phyloP scores from a whole-genome alignment of 2,797 vertebrate genomes.

The Crenichthys baileyi region DNA sequence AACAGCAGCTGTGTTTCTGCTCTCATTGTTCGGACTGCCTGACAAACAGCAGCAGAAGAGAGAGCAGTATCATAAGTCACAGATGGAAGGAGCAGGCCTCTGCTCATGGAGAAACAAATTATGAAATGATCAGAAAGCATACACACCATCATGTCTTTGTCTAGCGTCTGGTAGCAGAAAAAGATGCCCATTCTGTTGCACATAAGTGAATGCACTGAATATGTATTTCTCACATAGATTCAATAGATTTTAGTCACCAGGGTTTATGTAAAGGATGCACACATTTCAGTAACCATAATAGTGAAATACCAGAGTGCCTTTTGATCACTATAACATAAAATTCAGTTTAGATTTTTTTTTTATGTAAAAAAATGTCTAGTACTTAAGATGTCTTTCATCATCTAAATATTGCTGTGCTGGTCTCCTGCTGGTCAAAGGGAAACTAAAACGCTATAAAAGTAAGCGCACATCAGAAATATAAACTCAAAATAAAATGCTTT shows the following conservation, averaged over 20 bases:
- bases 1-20: slow-evolving; percentile 55
- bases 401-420: no score
- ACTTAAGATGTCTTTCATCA: no score
- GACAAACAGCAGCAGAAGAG: slow-evolving; percentile 34
- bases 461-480: no score
- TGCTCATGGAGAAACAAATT: slow-evolving; percentile 22
- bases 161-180: slow-evolving; percentile 3
- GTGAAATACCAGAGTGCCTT: no score
- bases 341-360: no score
- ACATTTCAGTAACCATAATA: no score
- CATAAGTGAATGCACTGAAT: neutral
- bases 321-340: no score
- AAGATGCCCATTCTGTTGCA: neutral
- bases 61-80: slow-evolving; percentile 44
- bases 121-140: slow-evolving; percentile 23
- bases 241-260: neutral
- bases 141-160: neutral
- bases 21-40: slow-evolving; percentile 53
- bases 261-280: no score
- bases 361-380: no score
- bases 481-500: no score
- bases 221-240: neutral
- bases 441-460: no score
- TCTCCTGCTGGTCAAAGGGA: no score
- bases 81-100: slow-evolving; percentile 28